These are phyloP conservation scores for Atherinosoma microstoma DNA, from an alignment of 2,797 vertebrate species.

Conservation along the genomic window DNA sequence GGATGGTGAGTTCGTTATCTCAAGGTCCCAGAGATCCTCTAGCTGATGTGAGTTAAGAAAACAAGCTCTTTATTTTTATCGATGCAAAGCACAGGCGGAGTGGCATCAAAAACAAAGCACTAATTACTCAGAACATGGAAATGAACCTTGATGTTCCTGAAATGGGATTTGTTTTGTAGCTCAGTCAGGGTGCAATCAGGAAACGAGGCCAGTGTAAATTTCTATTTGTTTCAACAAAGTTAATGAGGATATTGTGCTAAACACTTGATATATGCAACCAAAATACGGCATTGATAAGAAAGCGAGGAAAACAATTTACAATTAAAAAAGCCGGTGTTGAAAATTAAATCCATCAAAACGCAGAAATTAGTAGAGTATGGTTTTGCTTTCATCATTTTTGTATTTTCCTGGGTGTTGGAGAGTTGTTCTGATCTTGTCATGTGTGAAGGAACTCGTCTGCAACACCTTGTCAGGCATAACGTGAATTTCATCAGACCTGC, in stretches of 20 bases:
- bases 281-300: slow-evolving; percentile 45
- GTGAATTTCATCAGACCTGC: slow-evolving; percentile 45
- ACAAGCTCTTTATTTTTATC: slow-evolving; percentile 58
- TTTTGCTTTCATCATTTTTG: background rate
- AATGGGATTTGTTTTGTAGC: slow-evolving; percentile 60
- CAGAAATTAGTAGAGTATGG: background rate
- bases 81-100: slow-evolving; percentile 20
- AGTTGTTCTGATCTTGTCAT: slow-evolving; percentile 14
- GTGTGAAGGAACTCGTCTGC: slow-evolving; percentile 28
- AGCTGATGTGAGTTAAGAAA: slow-evolving; percentile 50
- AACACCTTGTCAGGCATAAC: slow-evolving; percentile 62
- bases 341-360: slow-evolving; percentile 46
- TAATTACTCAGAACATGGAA: slow-evolving; percentile 67
- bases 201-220: slow-evolving; percentile 63
- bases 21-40: slow-evolving; percentile 34
- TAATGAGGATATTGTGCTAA: slow-evolving; percentile 65
- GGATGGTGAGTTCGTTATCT: slow-evolving; percentile 37
- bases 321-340: slow-evolving; percentile 27
- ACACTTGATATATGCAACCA: slow-evolving; percentile 44
- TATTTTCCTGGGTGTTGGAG: background rate
- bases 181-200: slow-evolving; percentile 62
- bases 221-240: slow-evolving; percentile 54
- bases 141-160: slow-evolving; percentile 60
- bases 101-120: slow-evolving; percentile 48
- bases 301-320: slow-evolving; percentile 40